These are phyloP conservation scores for Acanthopagrus latus DNA, from an alignment of 2,797 vertebrate genomes.

Conservation along the genomic window DNA sequence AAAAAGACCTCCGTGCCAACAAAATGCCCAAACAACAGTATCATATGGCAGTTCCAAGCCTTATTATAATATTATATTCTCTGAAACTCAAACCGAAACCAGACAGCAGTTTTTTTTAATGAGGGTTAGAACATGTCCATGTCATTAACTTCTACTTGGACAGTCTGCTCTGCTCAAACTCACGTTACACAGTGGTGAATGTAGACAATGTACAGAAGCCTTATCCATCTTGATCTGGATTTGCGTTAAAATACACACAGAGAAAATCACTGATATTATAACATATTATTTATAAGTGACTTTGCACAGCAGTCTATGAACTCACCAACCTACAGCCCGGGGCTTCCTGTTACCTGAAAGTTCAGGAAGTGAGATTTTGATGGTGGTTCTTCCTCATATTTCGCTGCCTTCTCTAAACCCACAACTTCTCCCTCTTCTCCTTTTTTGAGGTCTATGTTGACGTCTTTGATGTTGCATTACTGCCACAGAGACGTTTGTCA, in stretches of 20 bases:
- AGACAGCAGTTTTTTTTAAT: neutral
- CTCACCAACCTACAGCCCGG: too few relatives aligned
- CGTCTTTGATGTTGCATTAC: neutral
- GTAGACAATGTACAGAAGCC: neutral
- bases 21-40: neutral
- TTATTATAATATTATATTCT: slow-evolving; percentile 1
- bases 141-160: neutral
- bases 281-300: neutral
- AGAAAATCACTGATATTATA: neutral
- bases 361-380: neutral
- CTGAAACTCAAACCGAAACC: slow-evolving; percentile 24
- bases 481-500: neutral
- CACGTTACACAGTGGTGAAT: neutral
- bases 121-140: neutral
- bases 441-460: neutral
- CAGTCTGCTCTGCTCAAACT: neutral
- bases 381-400: neutral
- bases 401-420: neutral
- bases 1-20: neutral
- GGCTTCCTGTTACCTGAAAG: neutral
- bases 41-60: neutral
- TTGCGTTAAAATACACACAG: neutral
- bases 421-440: neutral
- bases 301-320: neutral
- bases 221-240: neutral